phyloP scores from a whole-genome alignment of 2,113 vertebrate genomes.

The Notiomystis cincta region DNA sequence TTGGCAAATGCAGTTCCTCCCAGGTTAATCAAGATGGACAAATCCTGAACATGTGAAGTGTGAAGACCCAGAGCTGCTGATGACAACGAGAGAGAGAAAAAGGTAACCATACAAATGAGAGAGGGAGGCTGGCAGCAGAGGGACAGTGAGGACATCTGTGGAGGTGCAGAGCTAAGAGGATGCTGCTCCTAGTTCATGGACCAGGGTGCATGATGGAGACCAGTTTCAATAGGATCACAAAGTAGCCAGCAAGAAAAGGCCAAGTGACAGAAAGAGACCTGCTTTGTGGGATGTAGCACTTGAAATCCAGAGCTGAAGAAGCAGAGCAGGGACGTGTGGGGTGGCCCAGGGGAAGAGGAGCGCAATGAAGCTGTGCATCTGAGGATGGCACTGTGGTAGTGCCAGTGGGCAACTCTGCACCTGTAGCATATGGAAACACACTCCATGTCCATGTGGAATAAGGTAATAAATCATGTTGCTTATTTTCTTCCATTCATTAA shows the following conservation, averaged over 20 bases:
- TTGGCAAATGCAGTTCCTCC: not conserved
- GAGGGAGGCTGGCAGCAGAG: not conserved
- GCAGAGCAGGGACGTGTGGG: not conserved
- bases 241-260: not conserved
- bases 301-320: not conserved
- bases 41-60: not conserved
- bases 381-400: conserved; percentile 31
- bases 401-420: not conserved
- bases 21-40: not conserved
- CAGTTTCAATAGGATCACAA: not conserved
- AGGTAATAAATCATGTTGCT: not conserved
- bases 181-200: not conserved
- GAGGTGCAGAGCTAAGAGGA: not conserved
- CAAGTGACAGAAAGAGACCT: not conserved
- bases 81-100: not conserved
- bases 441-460: not conserved
- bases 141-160: not conserved
- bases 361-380: not conserved
- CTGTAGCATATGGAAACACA: fast-evolving
- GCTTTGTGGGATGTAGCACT: not conserved
- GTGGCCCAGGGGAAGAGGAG: not conserved
- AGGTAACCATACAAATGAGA: not conserved
- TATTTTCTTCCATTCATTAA: not conserved
- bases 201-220: not conserved
- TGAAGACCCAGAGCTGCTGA: not conserved